Evolutionary conservation across 2,113 vertebrate genomes (phyloP), one percentile per base, ranked within the genome.

Genomic region (Blennius ocellaris): DNA sequence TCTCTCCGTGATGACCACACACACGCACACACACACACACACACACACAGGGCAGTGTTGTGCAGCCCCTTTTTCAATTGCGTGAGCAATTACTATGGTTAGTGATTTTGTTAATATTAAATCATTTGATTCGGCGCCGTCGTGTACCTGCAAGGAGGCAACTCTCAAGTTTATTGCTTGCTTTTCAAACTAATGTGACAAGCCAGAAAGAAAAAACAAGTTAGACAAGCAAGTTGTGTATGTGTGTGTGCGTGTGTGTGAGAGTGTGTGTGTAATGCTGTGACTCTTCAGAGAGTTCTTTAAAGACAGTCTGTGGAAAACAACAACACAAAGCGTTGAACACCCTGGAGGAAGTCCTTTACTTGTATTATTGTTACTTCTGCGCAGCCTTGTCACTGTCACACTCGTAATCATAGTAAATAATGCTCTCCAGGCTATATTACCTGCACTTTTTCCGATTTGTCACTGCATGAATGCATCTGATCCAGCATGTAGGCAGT

Each of bases 361-460:
- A 15, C 43, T 47, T 6, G 21, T 63, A 37, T 63, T 44, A 43
- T 17, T 37, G 6, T 6, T 49, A 8, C 30, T 6, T 61, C 39
- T 39, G 41, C 14, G 60, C 62, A 44, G 37, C 38, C 44, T 72
- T 21, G 9, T 84, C 81, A 61, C 79, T 81, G 69, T 77, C 85
- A 73, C 45, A 47, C n/a, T 5, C 14, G 0, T 82, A 77, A 83
- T 87, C 73, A 63, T 3, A 60, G 50, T 79, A 81, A 87, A 86
- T 81, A 66, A 72, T n/a, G 44, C 60, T 69, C 68, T 63, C 57
- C 37, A 4, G 17, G 52, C 59, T 80, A 82, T 69, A 44, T 50
- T 48, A 37, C 55, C 15, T 6, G 5, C 9, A 40, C 39, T 11
- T 71, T 49, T n/a, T 30, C 38, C 36, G 6, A 0, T 57, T 56